These are phyloP conservation scores for Drosophila teissieri DNA, from an alignment of 1,140 invertebrate species.

Conservation along the genomic window DNA sequence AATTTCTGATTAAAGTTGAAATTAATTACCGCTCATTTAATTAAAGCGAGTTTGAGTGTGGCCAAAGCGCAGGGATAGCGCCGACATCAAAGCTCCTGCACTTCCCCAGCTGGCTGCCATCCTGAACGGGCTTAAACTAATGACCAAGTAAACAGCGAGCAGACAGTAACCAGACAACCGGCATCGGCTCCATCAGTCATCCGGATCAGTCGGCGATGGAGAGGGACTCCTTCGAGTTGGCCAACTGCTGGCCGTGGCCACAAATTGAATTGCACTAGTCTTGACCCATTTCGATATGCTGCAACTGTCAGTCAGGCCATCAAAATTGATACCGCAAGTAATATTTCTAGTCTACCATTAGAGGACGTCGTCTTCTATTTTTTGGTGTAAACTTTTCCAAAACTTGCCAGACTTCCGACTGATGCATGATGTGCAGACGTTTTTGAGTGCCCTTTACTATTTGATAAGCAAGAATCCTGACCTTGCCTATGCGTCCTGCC, in stretches of 20 bases:
- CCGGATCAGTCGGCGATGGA: slow-evolving; percentile 33
- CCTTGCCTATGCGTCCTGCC: slow-evolving; percentile 29
- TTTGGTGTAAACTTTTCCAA: slow-evolving; percentile 6
- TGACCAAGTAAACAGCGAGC: slow-evolving; percentile 70
- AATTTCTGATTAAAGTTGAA: slow-evolving; percentile 84
- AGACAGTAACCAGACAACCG: slow-evolving; percentile 83
- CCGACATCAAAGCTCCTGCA: slow-evolving; percentile 63
- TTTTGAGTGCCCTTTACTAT: slow-evolving; percentile 36
- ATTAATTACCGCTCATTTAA: slow-evolving; percentile 84
- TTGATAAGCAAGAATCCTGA: slow-evolving; percentile 41
- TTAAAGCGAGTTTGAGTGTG: slow-evolving; percentile 74
- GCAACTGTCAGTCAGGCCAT: slow-evolving; percentile 76
- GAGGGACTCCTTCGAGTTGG: not conserved
- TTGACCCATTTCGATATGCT: slow-evolving; percentile 65
- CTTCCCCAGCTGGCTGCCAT: slow-evolving; percentile 44
- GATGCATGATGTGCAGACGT: slow-evolving; percentile 59
- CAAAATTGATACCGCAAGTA: slow-evolving; percentile 70
- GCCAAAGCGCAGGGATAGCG: slow-evolving; percentile 23
- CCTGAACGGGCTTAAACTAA: slow-evolving; percentile 76
- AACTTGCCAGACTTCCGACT: slow-evolving; percentile 68
- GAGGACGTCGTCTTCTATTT: not conserved
- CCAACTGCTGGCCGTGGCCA: slow-evolving; percentile 35
- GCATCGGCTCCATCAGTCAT: slow-evolving; percentile 75
- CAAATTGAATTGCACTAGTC: slow-evolving; percentile 55
- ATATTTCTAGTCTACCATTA: slow-evolving; percentile 79